Evolutionary conservation across 2,888 invertebrate genomes (phyloP).

Genomic region (Cylloceria caligata): DNA sequence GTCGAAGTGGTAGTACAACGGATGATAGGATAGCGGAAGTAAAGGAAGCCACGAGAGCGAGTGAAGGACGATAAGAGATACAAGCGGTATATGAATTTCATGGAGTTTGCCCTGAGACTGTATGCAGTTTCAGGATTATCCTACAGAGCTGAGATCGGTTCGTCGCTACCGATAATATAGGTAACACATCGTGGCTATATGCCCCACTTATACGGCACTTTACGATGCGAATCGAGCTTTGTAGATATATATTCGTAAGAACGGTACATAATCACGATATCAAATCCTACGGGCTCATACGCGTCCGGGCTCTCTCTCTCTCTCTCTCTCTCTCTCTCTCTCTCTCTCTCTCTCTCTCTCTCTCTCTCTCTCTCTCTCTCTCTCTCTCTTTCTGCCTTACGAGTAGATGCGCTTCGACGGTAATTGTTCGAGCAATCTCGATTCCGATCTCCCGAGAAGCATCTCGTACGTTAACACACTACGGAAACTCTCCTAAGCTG

Average conservation of each 20-base stretch:
- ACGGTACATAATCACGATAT: slow-evolving; percentile 29
- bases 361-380: too few relatives aligned
- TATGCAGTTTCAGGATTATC: slow-evolving; percentile 52
- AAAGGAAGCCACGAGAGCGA: slow-evolving; percentile 15
- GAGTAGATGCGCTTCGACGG: slow-evolving; percentile 29
- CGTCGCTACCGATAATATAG: slow-evolving; percentile 30
- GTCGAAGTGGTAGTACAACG: not conserved
- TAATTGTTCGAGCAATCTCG: slow-evolving; percentile 56
- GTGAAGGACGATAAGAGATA: slow-evolving; percentile 44
- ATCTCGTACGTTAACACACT: slow-evolving; percentile 50
- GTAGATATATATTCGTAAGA: slow-evolving; percentile 36
- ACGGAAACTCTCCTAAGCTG: slow-evolving; percentile 12
- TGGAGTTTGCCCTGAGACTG: slow-evolving; percentile 45
- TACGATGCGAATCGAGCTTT: slow-evolving; percentile 32
- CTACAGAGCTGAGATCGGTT: slow-evolving; percentile 35
- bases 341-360: too few relatives aligned
- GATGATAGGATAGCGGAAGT: slow-evolving; percentile 3
- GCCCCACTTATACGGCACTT: slow-evolving; percentile 4
- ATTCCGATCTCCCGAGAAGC: slow-evolving; percentile 36
- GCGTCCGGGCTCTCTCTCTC: not conserved
- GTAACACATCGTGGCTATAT: slow-evolving; percentile 8
- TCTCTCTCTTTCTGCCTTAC: not conserved
- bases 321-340: too few relatives aligned
- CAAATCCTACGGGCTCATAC: slow-evolving; percentile 36
- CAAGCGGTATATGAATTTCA: slow-evolving; percentile 50